Base-by-base conservation (phyloP, 2,888 invertebrate species). In the Drosophila nr. perissopoda region DNA sequence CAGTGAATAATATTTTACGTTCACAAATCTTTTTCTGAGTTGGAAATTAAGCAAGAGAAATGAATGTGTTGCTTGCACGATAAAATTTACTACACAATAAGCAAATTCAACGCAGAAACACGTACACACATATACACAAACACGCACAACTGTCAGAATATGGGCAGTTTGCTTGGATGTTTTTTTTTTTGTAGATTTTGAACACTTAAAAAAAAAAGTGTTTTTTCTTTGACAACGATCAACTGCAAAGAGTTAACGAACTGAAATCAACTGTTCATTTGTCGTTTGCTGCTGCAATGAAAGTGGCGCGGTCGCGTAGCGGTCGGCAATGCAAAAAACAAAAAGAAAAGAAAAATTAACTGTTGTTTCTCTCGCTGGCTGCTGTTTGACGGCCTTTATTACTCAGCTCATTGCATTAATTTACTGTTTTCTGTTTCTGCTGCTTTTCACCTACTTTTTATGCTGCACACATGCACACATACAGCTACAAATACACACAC, bases 331-430 rank as follows among this genome's bases (percentile, higher is more conserved):
- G 58, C 65, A 51, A 36, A 56, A 73, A 33, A 70, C 67, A 54
- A 51, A n/a, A 52, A 52, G 66, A 72, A 76, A 76, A 46, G 46
- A 21, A 25, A 74, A 80, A 49, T 74, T 86, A 88, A 85, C 84
- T 81, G 84, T 88, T 73, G 72, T 87, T 89, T 77, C 80, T 76
- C 36, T 53, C 56, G 25, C 53, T 71, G 68, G 58, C 65, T 53
- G 68, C 67, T 74, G 21, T 46, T 46, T 25, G 52, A 38, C 27
- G 64, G 66, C 25, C 46, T 71, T 77, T 69, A 63, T 73, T 65
- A 67, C 69, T 77, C 66, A 87, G 71, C 69, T 77, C 66, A 87
- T 89, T 85, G 81, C 88, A 85, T 82, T 85, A 89, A 87, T 78
- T 89, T 83, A 70, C 64, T 75, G 46, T 46, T 59, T 62, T 60